Evolutionary conservation across 1,140 invertebrate species (phyloP), one percentile per base, ranked within the genome.

Genomic region (Papilio machaon): DNA sequence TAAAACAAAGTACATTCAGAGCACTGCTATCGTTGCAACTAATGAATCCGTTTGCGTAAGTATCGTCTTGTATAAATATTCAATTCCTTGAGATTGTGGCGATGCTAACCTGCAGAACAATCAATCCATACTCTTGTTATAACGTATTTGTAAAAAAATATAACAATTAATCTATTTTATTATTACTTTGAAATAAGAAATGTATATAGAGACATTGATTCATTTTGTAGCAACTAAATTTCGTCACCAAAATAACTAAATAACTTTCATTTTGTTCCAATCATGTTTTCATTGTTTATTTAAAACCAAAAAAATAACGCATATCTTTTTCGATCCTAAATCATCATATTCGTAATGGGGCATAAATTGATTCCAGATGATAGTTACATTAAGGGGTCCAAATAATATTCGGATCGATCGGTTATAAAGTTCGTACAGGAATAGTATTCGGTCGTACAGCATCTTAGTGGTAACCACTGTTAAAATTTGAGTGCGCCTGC

Each of bases 21-120:
- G 23, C 23, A 70, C 11, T 23, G 35, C 30, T 35, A 15, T 2
- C 11, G n/a, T 70, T 70, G 23, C 30, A 38, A 70, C 64, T 70
- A 35, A 70, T 70, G 64, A 70, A 70, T 64, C 64, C 13, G 17
- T 70, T 70, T 70, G 64, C 30, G 64, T 35, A 70, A 70, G 60
- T 64, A 70, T 70, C 10, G 11, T 35, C 30, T 35, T 70, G 23
- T 70, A 76, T 76, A 54, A 46, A 76, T 76, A 76, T 76, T 76
- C 19, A 76, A 76, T 17, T 76, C 49, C 74, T 52, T 54, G 46
- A 52, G 17, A 19, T 30, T 54, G 19, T 30, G 13, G 19, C 47
- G 19, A 23, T n/a, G 74, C 3, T 77, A 77, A 77, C 1, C 58
- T 58, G 52, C 43, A 60, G 30, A 35, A 38, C 52, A 77, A 77